Evolutionary conservation across 1,140 invertebrate genomes (phyloP).

Genomic region (Zaprionus africanus): DNA sequence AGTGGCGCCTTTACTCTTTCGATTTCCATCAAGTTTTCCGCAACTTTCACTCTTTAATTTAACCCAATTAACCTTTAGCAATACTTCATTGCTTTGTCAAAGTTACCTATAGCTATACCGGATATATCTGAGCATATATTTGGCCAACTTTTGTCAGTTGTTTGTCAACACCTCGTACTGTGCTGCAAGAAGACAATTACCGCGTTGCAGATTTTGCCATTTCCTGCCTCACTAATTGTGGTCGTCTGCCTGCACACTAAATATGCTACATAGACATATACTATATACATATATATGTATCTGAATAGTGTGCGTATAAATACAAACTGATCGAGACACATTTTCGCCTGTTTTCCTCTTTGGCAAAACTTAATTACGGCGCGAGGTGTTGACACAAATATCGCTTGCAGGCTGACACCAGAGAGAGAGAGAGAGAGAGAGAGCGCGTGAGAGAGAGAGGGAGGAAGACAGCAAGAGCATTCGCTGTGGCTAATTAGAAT

Average conservation of each 20-base stretch:
- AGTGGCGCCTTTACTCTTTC: no score
- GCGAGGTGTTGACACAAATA: conserved; percentile 71
- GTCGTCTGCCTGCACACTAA: neutral
- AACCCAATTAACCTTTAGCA: neutral
- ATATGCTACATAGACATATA: neutral
- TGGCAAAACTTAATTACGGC: conserved; percentile 50
- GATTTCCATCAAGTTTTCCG: no score
- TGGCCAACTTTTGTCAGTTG: neutral
- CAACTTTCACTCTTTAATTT: neutral
- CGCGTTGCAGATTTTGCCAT: conserved; percentile 48
- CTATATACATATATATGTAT: neutral
- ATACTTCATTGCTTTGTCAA: neutral
- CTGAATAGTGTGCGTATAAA: neutral
- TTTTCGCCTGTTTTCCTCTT: conserved; percentile 49
- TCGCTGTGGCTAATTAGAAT: conserved; percentile 68
- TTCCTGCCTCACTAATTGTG: conserved; percentile 66
- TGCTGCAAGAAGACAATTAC: conserved; percentile 55
- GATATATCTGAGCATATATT: neutral
- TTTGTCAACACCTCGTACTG: conserved; percentile 45
- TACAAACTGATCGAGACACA: conserved; percentile 46
- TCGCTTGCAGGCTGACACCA: conserved; percentile 50
- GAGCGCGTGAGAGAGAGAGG: neutral
- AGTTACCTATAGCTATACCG: neutral
- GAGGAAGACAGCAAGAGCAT: conserved; percentile 11
- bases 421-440: neutral